phyloP scores from a whole-genome alignment of 2,113 vertebrate genomes.

The Daubentonia madagascariensis region DNA sequence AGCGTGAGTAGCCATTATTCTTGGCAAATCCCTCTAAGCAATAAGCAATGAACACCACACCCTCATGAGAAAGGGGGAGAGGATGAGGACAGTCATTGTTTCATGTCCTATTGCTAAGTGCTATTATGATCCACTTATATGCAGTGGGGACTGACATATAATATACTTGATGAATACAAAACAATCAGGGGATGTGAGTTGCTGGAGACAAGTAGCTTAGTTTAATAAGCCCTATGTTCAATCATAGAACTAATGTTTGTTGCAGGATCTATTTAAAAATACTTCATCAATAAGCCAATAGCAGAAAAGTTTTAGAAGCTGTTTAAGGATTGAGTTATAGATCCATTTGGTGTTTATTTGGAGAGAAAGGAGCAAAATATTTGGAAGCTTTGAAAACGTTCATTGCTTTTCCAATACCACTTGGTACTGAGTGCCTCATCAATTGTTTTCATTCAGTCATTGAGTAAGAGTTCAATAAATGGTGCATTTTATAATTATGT shows the following conservation, averaged over 20 bases:
- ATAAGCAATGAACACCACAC: slow-evolving; percentile 89
- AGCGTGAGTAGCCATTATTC: slow-evolving; percentile 89
- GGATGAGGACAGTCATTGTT: slow-evolving; percentile 23
- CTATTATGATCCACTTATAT: background rate
- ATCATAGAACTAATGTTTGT: slow-evolving; percentile 70
- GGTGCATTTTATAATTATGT: slow-evolving; percentile 16
- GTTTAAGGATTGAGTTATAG: slow-evolving; percentile 68
- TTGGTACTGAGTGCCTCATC: slow-evolving; percentile 63
- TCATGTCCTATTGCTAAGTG: slow-evolving; percentile 51
- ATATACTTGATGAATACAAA: slow-evolving; percentile 57
- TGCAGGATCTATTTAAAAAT: slow-evolving; percentile 65
- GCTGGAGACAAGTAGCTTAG: slow-evolving; percentile 65
- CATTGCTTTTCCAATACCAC: slow-evolving; percentile 68
- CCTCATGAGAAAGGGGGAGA: slow-evolving; percentile 80
- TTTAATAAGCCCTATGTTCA: slow-evolving; percentile 71
- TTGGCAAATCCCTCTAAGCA: slow-evolving; percentile 89
- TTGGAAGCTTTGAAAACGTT: slow-evolving; percentile 74
- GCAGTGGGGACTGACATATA: background rate
- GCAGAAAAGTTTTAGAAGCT: slow-evolving; percentile 74
- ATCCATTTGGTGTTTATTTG: slow-evolving; percentile 81
- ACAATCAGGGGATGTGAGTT: slow-evolving; percentile 69
- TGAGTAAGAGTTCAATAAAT: slow-evolving; percentile 62
- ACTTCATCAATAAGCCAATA: slow-evolving; percentile 77
- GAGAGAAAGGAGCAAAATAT: slow-evolving; percentile 76
- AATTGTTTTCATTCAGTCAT: slow-evolving; percentile 61